Evolutionary conservation across 35 echinoderm and acorn worm species (phyloP).

Genomic region (Chiridota heheva): DNA sequence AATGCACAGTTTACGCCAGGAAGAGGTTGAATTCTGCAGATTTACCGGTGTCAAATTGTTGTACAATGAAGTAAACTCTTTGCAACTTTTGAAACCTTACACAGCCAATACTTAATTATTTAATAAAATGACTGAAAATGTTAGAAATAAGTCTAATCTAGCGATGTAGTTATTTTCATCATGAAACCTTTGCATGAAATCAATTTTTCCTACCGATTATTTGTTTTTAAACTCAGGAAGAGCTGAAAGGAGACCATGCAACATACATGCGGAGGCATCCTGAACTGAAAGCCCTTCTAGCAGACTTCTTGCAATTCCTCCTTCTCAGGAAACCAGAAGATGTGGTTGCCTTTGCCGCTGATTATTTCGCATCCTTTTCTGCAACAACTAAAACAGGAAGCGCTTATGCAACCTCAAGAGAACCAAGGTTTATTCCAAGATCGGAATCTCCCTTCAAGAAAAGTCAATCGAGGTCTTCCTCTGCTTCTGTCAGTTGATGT

Average conservation of each 20-base stretch:
- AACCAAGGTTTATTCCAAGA: slow-evolving; percentile 71
- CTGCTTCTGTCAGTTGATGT: too few species aligned
- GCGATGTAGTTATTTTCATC: too few species aligned
- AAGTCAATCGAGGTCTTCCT: slow-evolving; percentile 24
- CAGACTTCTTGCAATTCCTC: slow-evolving; percentile 97
- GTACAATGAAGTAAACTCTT: too few species aligned
- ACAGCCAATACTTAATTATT: too few species aligned
- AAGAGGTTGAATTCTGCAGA: too few species aligned
- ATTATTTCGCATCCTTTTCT: slow-evolving; percentile 96
- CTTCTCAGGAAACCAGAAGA: slow-evolving; percentile 94
- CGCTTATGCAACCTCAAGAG: slow-evolving; percentile 89
- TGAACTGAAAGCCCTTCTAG: slow-evolving; percentile 93
- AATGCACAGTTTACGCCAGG: too few species aligned
- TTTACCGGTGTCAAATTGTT: too few species aligned
- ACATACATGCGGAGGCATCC: slow-evolving; percentile 97
- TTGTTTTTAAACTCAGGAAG: slow-evolving; percentile 59
- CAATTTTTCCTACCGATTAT: too few species aligned
- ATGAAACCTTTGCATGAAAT: too few species aligned
- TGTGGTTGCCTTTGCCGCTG: slow-evolving; percentile 89
- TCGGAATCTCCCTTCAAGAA: slow-evolving; percentile 86
- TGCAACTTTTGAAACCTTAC: too few species aligned
- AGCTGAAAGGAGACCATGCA: slow-evolving; percentile 97
- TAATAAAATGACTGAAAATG: too few species aligned
- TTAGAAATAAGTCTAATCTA: too few species aligned
- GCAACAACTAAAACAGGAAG: slow-evolving; percentile 76